Base-by-base conservation (phyloP, 2,797 vertebrate species). In the Coilia nasus region DNA sequence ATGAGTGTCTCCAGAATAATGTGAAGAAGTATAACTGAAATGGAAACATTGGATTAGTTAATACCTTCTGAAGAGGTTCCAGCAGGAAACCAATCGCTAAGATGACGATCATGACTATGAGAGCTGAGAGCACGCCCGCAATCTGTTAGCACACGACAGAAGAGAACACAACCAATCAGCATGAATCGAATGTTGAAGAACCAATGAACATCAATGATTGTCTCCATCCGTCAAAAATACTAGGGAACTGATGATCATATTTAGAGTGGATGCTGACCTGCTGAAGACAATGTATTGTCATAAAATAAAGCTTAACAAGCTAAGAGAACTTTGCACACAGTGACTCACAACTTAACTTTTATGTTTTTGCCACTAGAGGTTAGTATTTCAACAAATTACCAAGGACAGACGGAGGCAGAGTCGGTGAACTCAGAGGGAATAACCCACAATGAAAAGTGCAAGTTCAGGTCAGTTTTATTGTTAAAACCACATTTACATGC, bases 11-110 rank as follows among this genome's bases (percentile, higher is more conserved):
- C 5, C 50, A 21, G 4, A 59, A 23, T 11, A 64, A 23, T 11
- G 60, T 64, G n/a, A 9, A 64, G 23, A n/a, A 25, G n/a, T 12
- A 23, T 25, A 9, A 25, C 3, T 67, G 7, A 67, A 25, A 12
- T 67, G 2, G 3, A 28, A 25, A 0, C 6, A 25, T 7, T 25
- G 7, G 60, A n/a, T 15, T 25, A 6, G n/a, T 35, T 62, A 57
- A 89, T 95, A 98, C 98, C 97, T 97, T 99, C 47, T 97, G 98
- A n/a, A 99, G 93, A 1, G 98, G 97, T 47, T 94, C 95, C 83
- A 99, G 92, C 0, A 99, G 95, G 90, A 96, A 97, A n/a, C 97
- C 97, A 25, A 98, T 87, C 64, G 96, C 95, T 89, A 98, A 15
- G 41, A 96, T 97, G 80, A 97, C 97, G 50, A 97, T 90, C 95